These are phyloP conservation scores for Aegithalos caudatus DNA, from an alignment of 2,113 vertebrate species.

Conservation along the genomic window DNA sequence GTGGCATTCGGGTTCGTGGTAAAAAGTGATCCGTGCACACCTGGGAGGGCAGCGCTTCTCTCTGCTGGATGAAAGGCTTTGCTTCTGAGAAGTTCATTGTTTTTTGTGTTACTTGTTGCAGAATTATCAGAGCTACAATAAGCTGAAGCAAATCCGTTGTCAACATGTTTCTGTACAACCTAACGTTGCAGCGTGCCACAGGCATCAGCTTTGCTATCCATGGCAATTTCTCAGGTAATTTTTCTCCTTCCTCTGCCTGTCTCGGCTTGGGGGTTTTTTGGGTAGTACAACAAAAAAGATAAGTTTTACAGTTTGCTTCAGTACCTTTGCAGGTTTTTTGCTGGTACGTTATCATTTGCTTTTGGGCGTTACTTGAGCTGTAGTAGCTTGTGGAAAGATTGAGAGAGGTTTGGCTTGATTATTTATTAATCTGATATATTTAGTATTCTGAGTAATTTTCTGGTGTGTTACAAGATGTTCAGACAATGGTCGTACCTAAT, in stretches of 20 bases:
- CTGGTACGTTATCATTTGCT: fast-evolving
- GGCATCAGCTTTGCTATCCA: conserved; percentile 97
- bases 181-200: conserved; percentile 93
- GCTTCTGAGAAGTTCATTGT: neutral
- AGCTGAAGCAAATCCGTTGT: neutral
- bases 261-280: fast-evolving
- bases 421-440: fast-evolving
- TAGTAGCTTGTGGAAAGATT: neutral
- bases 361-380: neutral
- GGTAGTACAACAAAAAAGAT: too few relatives aligned
- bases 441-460: fast-evolving
- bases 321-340: fast-evolving
- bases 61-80: fast-evolving
- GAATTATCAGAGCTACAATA: neutral
- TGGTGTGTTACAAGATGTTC: neutral
- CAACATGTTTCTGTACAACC: conserved; percentile 95
- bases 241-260: fast-evolving
- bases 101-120: neutral
- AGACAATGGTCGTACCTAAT: fast-evolving
- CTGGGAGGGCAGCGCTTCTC: fast-evolving
- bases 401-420: neutral
- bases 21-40: fast-evolving
- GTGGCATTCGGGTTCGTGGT: fast-evolving
- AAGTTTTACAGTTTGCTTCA: fast-evolving
- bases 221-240: conserved; percentile 96